Percentiles rank a stretch among this genome's conserved stretches.
Conservation (phyloP, 2,797 vertebrate species). For the Thunnus albacares region DNA sequence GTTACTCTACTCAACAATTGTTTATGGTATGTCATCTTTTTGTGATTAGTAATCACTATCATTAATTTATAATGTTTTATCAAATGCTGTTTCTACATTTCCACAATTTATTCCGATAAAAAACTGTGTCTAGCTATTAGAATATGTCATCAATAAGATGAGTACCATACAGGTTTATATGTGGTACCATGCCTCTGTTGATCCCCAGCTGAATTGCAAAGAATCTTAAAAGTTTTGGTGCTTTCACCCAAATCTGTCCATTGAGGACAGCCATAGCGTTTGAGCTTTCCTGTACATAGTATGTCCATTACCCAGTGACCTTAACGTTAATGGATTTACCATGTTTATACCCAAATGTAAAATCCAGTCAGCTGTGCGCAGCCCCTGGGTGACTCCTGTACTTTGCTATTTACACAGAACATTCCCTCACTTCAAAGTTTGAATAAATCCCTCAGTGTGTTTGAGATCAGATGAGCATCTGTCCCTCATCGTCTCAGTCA, state of each 20-base stretch:
- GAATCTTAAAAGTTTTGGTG: background rate
- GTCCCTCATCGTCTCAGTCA: background rate
- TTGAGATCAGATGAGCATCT: slow-evolving; percentile 18
- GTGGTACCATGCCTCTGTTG: background rate
- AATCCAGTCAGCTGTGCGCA: slow-evolving; percentile 27
- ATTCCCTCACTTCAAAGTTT: slow-evolving; percentile 39
- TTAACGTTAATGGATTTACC: slow-evolving; percentile 71
- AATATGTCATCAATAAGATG: background rate
- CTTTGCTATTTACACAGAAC: slow-evolving; percentile 26
- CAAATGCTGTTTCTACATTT: too few species aligned
- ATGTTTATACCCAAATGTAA: slow-evolving; percentile 51
- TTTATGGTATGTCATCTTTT: too few species aligned
- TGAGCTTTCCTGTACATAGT: slow-evolving; percentile 20
- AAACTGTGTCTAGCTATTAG: too few species aligned
- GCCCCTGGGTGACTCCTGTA: slow-evolving; percentile 37
- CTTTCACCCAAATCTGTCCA: background rate
- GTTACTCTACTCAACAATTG: too few species aligned
- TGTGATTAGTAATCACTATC: too few species aligned
- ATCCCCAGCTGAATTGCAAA: background rate
- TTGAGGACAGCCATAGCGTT: slow-evolving; percentile 11
- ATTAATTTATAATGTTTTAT: too few species aligned
- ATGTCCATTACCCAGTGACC: slow-evolving; percentile 63
- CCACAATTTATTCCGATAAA: too few species aligned
- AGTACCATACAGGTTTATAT: background rate
- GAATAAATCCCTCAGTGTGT: slow-evolving; percentile 19